Conservation (phyloP, 1,140 invertebrate genomes). For the Gonioctena quinquepunctata region DNA sequence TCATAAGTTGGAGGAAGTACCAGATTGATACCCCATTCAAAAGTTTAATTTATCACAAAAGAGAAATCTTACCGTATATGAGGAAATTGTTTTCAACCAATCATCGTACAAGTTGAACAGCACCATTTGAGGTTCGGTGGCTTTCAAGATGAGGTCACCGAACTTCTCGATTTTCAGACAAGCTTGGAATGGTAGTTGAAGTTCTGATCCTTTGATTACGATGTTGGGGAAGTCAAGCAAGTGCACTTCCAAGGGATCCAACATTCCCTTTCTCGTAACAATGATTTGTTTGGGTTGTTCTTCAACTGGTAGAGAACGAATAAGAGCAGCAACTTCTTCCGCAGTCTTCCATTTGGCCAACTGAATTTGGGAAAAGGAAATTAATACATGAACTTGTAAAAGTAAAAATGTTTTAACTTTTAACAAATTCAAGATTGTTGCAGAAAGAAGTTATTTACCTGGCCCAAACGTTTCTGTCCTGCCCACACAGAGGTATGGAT, state of each 20-base stretch:
- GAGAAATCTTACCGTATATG: constrained; percentile 79
- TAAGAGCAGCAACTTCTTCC: constrained; percentile 99
- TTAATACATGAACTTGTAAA: neutral
- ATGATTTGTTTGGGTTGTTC: constrained; percentile 99
- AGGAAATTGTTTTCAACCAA: constrained; percentile 97
- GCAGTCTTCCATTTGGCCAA: constrained; percentile 99
- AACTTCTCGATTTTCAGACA: constrained; percentile 99
- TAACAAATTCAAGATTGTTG: too few relatives aligned
- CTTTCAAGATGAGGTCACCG: constrained; percentile 98
- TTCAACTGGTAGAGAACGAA: constrained; percentile 97
- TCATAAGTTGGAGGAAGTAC: too few relatives aligned
- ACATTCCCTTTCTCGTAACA: constrained; percentile 98
- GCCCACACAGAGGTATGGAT: constrained; percentile 99
- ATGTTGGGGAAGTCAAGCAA: constrained; percentile 99
- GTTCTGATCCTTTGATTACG: constrained; percentile 98
- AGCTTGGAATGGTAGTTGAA: constrained; percentile 98
- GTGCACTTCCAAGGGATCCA: constrained; percentile 98
- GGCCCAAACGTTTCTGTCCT: constrained; percentile 91
- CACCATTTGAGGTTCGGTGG: constrained; percentile 99
- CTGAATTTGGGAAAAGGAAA: constrained; percentile 54
- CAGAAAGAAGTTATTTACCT: constrained; percentile 57
- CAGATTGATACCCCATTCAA: too few relatives aligned
- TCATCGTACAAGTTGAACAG: constrained; percentile 99
- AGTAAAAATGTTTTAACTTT: too few relatives aligned
- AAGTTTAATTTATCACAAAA: too few relatives aligned